These are phyloP conservation scores for Nomada hirtipes DNA, from an alignment of 2,888 invertebrate species.

Conservation along the genomic window DNA sequence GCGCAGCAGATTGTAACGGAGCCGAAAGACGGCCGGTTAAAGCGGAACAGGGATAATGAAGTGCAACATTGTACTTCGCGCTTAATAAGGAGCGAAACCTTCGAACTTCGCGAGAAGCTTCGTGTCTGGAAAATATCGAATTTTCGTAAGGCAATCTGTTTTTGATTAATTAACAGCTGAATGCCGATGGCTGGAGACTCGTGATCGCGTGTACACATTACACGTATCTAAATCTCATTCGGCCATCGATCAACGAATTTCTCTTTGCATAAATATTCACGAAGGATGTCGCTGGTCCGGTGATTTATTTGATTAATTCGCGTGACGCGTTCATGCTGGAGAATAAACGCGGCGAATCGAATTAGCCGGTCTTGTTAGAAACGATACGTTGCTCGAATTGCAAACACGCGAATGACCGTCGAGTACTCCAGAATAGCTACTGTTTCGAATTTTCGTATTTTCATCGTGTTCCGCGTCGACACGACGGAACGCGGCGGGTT, in stretches of 20 bases:
- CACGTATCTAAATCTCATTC: conserved; percentile 13
- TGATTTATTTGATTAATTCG: conserved; percentile 19
- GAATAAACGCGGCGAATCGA: background rate
- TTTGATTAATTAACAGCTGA: conserved; percentile 37
- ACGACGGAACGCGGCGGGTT: background rate
- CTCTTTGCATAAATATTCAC: conserved; percentile 8
- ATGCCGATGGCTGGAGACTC: background rate
- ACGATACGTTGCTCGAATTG: conserved; percentile 10
- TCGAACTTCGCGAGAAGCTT: background rate
- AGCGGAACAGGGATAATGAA: conserved; percentile 29
- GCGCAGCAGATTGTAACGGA: background rate
- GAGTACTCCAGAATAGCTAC: background rate
- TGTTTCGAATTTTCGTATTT: conserved; percentile 6
- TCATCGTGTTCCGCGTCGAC: background rate
- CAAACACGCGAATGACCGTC: conserved; percentile 5
- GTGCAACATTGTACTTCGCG: background rate
- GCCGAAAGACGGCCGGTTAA: background rate
- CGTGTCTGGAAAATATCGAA: conserved; percentile 8
- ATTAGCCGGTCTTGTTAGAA: conserved; percentile 13
- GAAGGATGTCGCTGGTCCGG: background rate
- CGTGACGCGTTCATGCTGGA: background rate
- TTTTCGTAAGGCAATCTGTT: conserved; percentile 39
- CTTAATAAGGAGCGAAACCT: conserved; percentile 8
- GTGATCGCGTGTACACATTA: conserved; percentile 5
- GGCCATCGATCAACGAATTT: conserved; percentile 8